These are phyloP conservation scores for Taphrorychus bicolor DNA, from an alignment of 2,888 invertebrate species.

Conservation along the genomic window DNA sequence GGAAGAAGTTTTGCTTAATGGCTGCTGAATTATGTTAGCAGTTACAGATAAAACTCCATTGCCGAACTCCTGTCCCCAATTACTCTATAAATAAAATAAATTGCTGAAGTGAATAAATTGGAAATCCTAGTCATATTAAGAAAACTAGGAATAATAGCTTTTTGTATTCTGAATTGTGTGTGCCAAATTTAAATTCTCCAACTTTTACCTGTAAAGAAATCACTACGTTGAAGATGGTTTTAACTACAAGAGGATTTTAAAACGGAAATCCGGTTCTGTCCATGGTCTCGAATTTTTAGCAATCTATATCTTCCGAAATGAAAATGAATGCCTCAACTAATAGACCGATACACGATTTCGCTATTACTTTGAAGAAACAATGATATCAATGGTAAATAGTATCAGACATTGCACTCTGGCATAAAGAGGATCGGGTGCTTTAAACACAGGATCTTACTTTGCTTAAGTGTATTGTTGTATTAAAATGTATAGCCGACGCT, in stretches of 20 bases:
- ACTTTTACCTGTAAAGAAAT: too few species aligned
- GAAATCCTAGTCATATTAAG: too few species aligned
- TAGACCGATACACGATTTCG: constrained; percentile 65
- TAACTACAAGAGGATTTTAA: not conserved
- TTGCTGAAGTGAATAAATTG: too few species aligned
- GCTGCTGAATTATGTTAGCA: too few species aligned
- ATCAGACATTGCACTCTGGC: constrained; percentile 26
- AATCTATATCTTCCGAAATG: constrained; percentile 54
- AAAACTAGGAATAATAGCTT: too few species aligned
- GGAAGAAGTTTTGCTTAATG: too few species aligned
- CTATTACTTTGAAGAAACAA: constrained; percentile 64
- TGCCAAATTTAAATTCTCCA: too few species aligned
- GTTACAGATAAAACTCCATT: too few species aligned
- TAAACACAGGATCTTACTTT: constrained; percentile 29
- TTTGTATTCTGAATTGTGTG: too few species aligned
- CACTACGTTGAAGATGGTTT: too few species aligned
- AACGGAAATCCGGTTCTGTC: not conserved
- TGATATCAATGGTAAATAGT: constrained; percentile 52
- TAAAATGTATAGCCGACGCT: constrained; percentile 17
- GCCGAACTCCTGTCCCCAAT: too few species aligned
- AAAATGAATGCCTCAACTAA: constrained; percentile 66
- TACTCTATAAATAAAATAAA: too few species aligned
- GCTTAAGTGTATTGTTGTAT: constrained; percentile 26
- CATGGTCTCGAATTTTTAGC: not conserved
- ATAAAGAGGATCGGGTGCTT: constrained; percentile 21